Evolutionary conservation across 1,140 invertebrate species (phyloP).

Genomic region (Pachypeltis micranthus): DNA sequence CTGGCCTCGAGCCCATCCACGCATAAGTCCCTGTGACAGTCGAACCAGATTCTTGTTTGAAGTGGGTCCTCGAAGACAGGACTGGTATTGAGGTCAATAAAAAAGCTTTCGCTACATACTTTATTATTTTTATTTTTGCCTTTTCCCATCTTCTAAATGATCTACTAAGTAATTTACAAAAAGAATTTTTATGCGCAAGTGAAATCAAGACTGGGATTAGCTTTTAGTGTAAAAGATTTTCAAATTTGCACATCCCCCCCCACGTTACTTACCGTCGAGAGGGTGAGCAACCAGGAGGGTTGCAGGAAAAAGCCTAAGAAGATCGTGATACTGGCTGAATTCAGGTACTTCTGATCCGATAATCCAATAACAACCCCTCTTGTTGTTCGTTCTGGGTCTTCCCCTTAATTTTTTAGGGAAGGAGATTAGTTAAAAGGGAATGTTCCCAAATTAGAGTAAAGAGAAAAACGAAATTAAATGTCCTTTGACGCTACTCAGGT

Average conservation of each 20-base stretch:
- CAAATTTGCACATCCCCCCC: not conserved
- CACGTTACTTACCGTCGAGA: not conserved
- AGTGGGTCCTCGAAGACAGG: too few species aligned
- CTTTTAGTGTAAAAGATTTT: not conserved
- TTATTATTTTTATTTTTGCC: too few species aligned
- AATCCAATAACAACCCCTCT: not conserved
- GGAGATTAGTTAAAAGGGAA: not conserved
- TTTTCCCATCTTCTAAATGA: not conserved
- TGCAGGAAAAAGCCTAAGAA: not conserved
- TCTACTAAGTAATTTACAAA: not conserved
- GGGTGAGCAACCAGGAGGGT: not conserved
- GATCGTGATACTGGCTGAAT: not conserved
- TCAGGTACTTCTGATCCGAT: not conserved
- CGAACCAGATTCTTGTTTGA: too few species aligned
- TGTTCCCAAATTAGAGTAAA: not conserved
- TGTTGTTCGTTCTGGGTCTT: not conserved
- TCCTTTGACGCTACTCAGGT: conserved; percentile 7
- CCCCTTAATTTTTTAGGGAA: not conserved
- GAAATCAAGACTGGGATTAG: not conserved
- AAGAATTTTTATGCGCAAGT: not conserved
- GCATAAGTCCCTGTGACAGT: too few species aligned
- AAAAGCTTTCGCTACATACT: too few species aligned
- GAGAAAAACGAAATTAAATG: conserved; percentile 4
- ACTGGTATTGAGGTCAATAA: too few species aligned
- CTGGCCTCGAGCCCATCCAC: too few species aligned